phyloP scores from a whole-genome alignment of 2,888 invertebrate species.

The Apamea sordens region DNA sequence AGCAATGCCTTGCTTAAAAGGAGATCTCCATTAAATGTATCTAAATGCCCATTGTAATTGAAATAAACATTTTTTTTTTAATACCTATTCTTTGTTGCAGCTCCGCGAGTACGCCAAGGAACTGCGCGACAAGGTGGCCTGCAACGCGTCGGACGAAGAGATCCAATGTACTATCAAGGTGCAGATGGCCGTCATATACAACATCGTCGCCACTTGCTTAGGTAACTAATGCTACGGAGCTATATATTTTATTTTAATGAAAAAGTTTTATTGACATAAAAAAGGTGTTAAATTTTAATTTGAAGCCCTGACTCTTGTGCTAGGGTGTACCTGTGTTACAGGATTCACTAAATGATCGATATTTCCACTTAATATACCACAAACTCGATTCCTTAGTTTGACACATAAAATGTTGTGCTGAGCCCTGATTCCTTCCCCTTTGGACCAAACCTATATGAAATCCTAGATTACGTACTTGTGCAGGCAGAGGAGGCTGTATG shows the following conservation, averaged over 20 bases:
- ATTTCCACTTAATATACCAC: too few species aligned
- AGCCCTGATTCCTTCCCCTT: not conserved
- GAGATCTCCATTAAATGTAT: too few species aligned
- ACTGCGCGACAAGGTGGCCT: slow-evolving; percentile 91
- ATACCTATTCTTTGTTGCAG: slow-evolving; percentile 86
- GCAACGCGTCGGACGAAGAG: slow-evolving; percentile 91
- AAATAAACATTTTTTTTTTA: too few species aligned
- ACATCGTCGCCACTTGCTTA: slow-evolving; percentile 95
- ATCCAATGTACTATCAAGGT: slow-evolving; percentile 91
- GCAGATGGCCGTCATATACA: slow-evolving; percentile 94
- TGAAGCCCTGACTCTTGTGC: too few species aligned
- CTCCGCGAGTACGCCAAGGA: slow-evolving; percentile 95
- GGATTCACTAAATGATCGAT: too few species aligned
- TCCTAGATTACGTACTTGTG: not conserved
- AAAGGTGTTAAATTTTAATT: too few species aligned
- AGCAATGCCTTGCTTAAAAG: too few species aligned
- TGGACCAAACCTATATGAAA: not conserved
- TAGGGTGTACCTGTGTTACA: too few species aligned
- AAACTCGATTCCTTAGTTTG: too few species aligned
- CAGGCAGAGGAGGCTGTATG: not conserved
- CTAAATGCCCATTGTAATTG: too few species aligned
- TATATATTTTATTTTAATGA: too few species aligned
- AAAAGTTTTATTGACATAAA: too few species aligned
- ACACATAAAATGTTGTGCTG: not conserved
- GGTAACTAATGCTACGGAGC: slow-evolving; percentile 82